Evolutionary conservation across 2,888 invertebrate species (phyloP).

Genomic region (Drosophila anomalata): DNA sequence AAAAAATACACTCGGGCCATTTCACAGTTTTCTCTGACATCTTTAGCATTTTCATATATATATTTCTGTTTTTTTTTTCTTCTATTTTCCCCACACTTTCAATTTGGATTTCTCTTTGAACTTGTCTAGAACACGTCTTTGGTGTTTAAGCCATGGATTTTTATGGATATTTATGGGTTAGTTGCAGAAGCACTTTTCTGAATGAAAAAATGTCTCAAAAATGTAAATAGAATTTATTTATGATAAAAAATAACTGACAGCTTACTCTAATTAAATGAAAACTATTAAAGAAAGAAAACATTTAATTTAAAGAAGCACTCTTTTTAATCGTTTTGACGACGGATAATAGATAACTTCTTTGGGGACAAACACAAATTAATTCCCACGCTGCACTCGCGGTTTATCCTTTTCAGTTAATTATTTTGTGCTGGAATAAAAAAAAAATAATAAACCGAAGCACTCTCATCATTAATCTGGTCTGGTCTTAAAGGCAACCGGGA

Average conservation of each 20-base stretch:
- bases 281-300: not conserved
- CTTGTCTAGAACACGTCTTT: not conserved
- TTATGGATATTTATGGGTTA: not conserved
- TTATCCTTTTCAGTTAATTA: conserved; percentile 34
- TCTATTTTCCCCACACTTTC: not conserved
- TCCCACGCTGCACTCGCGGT: conserved; percentile 2
- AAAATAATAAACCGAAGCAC: not conserved
- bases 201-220: too few species aligned
- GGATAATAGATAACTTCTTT: not conserved
- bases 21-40: not conserved
- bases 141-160: not conserved
- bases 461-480: conserved; percentile 26
- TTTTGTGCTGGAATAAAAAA: not conserved
- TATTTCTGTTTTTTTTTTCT: too few species aligned
- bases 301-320: not conserved
- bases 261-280: too few species aligned
- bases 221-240: too few species aligned
- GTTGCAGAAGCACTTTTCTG: too few species aligned
- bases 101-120: not conserved
- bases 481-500: not conserved
- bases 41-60: not conserved
- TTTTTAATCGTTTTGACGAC: not conserved
- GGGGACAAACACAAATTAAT: conserved; percentile 15
- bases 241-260: too few species aligned
- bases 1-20: not conserved